Conservation (phyloP, 2,888 invertebrate genomes). For the Omphaloscelis lunosa region DNA sequence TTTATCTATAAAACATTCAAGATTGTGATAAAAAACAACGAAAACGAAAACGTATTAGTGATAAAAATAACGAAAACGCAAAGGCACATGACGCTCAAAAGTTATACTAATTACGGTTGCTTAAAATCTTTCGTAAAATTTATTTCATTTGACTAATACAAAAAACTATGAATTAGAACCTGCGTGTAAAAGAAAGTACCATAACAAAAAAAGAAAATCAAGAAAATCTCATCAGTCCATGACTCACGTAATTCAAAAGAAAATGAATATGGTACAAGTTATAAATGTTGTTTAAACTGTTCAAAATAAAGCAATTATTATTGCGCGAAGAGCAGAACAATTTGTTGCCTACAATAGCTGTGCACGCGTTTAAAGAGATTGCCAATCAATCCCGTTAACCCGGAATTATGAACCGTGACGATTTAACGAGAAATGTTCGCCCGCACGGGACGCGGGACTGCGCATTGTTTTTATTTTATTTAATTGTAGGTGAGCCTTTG, state of each 20-base stretch:
- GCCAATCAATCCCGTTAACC: conserved; percentile 70
- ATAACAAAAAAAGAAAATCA: no score
- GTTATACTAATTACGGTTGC: background rate
- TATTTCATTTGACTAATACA: background rate
- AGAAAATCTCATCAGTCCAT: background rate
- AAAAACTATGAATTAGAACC: background rate
- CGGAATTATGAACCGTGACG: conserved; percentile 75
- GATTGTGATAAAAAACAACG: no score
- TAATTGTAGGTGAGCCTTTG: conserved; percentile 67
- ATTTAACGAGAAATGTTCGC: conserved; percentile 77
- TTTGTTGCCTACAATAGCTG: conserved; percentile 65
- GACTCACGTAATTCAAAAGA: conserved; percentile 5
- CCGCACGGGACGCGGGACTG: conserved; percentile 38
- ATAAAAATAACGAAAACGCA: background rate
- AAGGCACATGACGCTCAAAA: background rate
- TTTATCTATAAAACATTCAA: background rate
- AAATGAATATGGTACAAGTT: conserved; percentile 10
- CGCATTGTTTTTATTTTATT: conserved; percentile 64
- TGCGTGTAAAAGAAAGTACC: background rate
- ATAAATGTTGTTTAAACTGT: conserved; percentile 43
- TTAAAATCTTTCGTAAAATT: background rate
- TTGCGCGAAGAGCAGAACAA: conserved; percentile 63
- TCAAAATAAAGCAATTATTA: conserved; percentile 62
- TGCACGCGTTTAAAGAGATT: conserved; percentile 66
- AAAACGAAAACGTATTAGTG: background rate